Conservation (phyloP, 1,140 invertebrate genomes). For the Sogatella furcifera region DNA sequence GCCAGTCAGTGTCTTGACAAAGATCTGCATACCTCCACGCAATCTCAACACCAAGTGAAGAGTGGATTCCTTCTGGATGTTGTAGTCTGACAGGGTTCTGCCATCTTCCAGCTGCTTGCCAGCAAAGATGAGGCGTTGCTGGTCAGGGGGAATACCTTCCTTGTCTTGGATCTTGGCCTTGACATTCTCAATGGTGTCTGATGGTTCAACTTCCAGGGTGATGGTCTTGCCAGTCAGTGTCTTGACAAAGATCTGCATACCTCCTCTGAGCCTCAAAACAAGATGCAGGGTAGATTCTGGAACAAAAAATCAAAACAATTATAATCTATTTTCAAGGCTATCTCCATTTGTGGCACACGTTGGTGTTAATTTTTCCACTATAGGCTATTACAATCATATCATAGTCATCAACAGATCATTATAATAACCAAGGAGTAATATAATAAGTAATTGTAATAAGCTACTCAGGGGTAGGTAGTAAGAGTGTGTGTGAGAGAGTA, state of each 20-base stretch:
- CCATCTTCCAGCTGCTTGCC: conserved; percentile 75
- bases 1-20: conserved; percentile 58
- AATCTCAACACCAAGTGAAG: conserved; percentile 60
- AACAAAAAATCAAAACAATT: no score
- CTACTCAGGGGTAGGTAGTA: no score
- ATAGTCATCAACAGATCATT: no score
- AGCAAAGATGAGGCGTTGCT: conserved; percentile 61
- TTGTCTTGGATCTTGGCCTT: conserved; percentile 67
- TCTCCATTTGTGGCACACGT: no score
- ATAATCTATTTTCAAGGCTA: no score
- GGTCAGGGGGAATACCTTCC: conserved; percentile 56
- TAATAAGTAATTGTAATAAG: no score
- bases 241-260: conserved; percentile 65
- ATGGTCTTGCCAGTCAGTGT: conserved; percentile 64
- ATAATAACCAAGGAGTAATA: no score
- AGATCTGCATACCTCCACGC: conserved; percentile 61
- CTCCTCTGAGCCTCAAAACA: conserved; percentile 52
- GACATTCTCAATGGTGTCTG: conserved; percentile 68
- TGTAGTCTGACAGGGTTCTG: conserved; percentile 56
- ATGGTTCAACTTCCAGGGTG: conserved; percentile 58
- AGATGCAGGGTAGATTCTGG: conserved; percentile 63
- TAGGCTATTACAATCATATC: no score
- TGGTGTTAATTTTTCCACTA: no score
- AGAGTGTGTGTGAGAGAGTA: no score
- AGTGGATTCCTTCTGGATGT: conserved; percentile 72